Evolutionary conservation across 2,113 vertebrate species (phyloP).

Genomic region (Triplophysa rosa): DNA sequence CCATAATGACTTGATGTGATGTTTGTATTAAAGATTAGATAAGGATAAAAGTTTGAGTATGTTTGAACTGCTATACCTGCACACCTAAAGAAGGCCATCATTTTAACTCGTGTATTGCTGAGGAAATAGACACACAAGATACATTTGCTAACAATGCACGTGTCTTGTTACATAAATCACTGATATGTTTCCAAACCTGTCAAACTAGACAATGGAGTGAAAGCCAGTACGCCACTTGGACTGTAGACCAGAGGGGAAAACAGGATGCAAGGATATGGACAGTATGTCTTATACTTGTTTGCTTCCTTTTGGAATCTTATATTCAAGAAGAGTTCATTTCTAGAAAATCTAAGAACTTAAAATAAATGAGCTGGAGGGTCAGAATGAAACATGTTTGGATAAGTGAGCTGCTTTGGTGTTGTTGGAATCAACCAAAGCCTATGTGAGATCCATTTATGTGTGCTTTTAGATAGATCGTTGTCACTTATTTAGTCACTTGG

Average conservation of each 20-base stretch:
- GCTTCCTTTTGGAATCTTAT: slow-evolving; percentile 7
- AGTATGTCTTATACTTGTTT: slow-evolving; percentile 19
- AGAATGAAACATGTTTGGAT: neutral
- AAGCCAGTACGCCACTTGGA: slow-evolving; percentile 32
- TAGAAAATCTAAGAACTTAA: no score
- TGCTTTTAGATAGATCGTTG: neutral
- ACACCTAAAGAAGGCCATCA: neutral
- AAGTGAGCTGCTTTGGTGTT: neutral
- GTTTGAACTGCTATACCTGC: no score
- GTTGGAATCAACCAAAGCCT: neutral
- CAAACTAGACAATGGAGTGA: slow-evolving; percentile 26
- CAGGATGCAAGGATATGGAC: slow-evolving; percentile 37
- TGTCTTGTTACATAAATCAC: slow-evolving; percentile 12
- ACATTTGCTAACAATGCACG: neutral
- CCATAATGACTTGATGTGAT: no score
- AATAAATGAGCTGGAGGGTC: neutral
- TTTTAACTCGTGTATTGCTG: neutral
- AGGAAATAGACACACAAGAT: neutral
- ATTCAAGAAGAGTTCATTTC: neutral
- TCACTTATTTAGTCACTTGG: neutral
- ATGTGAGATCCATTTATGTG: neutral
- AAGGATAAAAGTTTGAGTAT: neutral
- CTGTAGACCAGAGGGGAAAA: slow-evolving; percentile 15
- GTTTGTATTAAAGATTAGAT: neutral
- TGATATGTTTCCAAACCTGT: slow-evolving; percentile 21